Evolutionary conservation across 2,797 vertebrate species (phyloP).

Genomic region (Bovichtus diacanthus): DNA sequence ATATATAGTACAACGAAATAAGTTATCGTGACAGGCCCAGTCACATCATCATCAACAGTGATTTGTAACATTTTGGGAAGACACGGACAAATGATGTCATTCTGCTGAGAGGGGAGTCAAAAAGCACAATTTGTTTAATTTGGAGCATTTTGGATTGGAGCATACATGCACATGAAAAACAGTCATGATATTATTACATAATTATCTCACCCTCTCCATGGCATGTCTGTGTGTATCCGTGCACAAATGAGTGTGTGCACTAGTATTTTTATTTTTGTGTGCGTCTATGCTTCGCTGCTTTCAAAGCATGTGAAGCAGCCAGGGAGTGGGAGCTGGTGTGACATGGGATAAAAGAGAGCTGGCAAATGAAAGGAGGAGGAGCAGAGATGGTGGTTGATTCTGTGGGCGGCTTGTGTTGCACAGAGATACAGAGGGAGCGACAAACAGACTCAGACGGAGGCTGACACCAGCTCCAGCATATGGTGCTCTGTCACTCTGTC

Average conservation of each 20-base stretch:
- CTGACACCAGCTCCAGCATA: conserved; percentile 46
- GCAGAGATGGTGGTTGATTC: conserved; percentile 59
- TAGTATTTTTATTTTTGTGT: conserved; percentile 20
- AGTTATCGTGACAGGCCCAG: no score
- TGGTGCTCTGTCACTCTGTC: conserved; percentile 41
- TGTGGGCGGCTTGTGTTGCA: conserved; percentile 64
- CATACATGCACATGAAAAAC: neutral
- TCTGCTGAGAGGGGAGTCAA: neutral
- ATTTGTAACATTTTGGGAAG: no score
- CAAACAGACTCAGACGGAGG: conserved; percentile 57
- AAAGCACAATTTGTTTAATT: neutral
- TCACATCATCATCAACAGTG: no score
- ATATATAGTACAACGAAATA: no score
- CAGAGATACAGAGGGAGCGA: conserved; percentile 45
- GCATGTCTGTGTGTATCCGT: conserved; percentile 10
- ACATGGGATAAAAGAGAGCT: conserved; percentile 65
- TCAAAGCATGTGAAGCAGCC: conserved; percentile 48
- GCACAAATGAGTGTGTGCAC: conserved; percentile 10
- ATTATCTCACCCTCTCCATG: neutral
- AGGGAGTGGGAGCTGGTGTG: conserved; percentile 51
- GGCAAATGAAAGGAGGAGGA: conserved; percentile 61
- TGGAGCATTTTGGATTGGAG: no score
- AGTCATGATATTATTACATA: neutral
- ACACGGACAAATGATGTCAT: no score
- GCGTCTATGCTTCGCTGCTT: conserved; percentile 20